Percentiles rank a stretch among this genome's conserved stretches.
phyloP scores from a whole-genome alignment of 2,888 invertebrate species.

The Agrochola lota region DNA sequence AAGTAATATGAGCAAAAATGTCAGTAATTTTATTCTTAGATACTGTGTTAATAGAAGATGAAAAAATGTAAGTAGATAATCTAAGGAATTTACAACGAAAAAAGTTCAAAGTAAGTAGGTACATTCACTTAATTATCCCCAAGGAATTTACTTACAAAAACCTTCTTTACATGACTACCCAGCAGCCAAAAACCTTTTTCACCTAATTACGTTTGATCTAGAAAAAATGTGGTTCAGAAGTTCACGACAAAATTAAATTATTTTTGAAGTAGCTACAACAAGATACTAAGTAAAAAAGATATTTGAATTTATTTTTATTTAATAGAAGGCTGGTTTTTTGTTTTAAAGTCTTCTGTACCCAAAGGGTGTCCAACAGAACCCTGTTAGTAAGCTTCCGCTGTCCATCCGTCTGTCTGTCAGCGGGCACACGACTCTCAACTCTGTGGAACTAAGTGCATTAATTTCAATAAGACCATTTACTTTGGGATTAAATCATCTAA shows the following conservation, averaged over 20 bases:
- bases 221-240: slow-evolving; percentile 17
- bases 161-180: background rate
- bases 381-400: too few species aligned
- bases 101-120: slow-evolving; percentile 1
- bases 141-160: slow-evolving; percentile 19
- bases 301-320: background rate
- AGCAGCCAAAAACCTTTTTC: slow-evolving; percentile 23
- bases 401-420: too few species aligned
- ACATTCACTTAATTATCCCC: background rate
- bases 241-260: slow-evolving; percentile 24
- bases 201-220: slow-evolving; percentile 19
- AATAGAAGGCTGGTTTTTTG: background rate
- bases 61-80: background rate
- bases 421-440: too few species aligned
- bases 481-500: too few species aligned
- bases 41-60: background rate
- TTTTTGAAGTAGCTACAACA: slow-evolving; percentile 2
- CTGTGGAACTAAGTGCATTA: too few species aligned
- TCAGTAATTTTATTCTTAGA: background rate
- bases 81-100: background rate
- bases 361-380: too few species aligned
- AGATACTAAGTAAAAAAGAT: background rate
- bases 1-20: background rate
- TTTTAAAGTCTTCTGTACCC: too few species aligned
- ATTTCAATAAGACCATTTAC: too few species aligned